Conservation (phyloP, 2,113 vertebrate genomes). For the Mobula hypostoma region DNA sequence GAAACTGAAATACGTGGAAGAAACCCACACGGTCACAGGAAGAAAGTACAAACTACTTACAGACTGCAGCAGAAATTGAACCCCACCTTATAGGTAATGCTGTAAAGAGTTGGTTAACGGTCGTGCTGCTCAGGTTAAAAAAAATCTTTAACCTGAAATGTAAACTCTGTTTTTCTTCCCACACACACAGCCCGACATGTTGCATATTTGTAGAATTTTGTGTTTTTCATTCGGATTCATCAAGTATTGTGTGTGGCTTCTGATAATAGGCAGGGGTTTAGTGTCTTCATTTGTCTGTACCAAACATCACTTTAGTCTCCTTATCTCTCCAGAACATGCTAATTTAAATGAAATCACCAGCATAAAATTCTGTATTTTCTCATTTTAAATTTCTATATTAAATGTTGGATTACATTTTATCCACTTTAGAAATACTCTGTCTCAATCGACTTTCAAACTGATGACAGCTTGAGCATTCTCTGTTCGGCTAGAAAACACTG, state of each 20-base stretch:
- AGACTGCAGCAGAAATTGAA: too few species aligned
- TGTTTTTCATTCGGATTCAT: background rate
- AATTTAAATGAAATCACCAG: background rate
- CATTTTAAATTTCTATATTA: background rate
- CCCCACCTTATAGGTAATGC: too few species aligned
- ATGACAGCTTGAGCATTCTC: background rate
- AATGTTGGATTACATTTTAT: background rate
- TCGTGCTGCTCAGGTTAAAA: too few species aligned
- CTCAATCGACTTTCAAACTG: background rate
- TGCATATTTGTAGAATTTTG: background rate
- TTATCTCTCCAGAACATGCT: background rate
- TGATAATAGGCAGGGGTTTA: too few species aligned
- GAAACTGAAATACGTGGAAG: too few species aligned
- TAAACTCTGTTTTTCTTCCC: background rate
- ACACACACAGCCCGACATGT: too few species aligned
- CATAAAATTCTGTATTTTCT: background rate
- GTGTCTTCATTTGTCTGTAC: background rate
- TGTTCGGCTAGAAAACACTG: background rate
- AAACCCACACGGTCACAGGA: too few species aligned
- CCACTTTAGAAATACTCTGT: slow-evolving; percentile 26
- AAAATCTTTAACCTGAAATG: background rate
- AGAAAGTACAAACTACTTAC: too few species aligned
- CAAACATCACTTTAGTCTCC: background rate
- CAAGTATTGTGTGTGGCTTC: background rate
- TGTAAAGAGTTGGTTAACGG: too few species aligned